A percentile compares a stretch with the other conserved stretches of the same genome.
These are phyloP conservation scores for Nemotelus pantherinus DNA, from an alignment of 2,888 invertebrate genomes.

Conservation along the genomic window DNA sequence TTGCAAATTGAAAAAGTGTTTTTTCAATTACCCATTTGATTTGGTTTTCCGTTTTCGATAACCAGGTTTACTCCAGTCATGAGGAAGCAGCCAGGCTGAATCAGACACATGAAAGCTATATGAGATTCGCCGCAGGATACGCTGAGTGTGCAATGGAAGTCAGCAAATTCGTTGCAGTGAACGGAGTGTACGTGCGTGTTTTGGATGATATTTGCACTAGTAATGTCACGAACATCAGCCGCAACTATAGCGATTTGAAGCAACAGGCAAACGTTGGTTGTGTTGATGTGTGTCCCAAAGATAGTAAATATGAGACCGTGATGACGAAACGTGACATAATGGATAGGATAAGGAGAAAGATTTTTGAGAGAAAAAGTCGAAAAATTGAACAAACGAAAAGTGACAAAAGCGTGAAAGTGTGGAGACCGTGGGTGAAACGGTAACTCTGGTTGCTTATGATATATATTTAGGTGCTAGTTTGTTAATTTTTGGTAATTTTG, in stretches of 20 bases:
- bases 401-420: neutral
- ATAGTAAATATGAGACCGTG: neutral
- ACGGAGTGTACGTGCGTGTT: slow-evolving; percentile 30
- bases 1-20: neutral
- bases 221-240: slow-evolving; percentile 12
- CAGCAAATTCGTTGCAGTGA: slow-evolving; percentile 24
- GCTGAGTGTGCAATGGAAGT: slow-evolving; percentile 33
- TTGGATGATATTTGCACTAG: slow-evolving; percentile 1
- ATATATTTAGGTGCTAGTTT: neutral
- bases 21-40: neutral
- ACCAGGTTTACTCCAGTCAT: neutral
- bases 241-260: neutral
- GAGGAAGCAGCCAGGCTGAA: neutral
- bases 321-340: slow-evolving; percentile 36
- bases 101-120: neutral
- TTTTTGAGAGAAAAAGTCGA: slow-evolving; percentile 27
- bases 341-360: slow-evolving; percentile 30
- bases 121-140: slow-evolving; percentile 15
- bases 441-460: neutral
- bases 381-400: neutral
- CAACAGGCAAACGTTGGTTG: neutral
- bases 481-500: neutral
- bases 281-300: neutral
- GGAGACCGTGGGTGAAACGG: slow-evolving; percentile 29
- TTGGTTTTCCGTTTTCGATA: neutral